phyloP scores from a whole-genome alignment of 2,113 vertebrate species.

The Noctilio leporinus region DNA sequence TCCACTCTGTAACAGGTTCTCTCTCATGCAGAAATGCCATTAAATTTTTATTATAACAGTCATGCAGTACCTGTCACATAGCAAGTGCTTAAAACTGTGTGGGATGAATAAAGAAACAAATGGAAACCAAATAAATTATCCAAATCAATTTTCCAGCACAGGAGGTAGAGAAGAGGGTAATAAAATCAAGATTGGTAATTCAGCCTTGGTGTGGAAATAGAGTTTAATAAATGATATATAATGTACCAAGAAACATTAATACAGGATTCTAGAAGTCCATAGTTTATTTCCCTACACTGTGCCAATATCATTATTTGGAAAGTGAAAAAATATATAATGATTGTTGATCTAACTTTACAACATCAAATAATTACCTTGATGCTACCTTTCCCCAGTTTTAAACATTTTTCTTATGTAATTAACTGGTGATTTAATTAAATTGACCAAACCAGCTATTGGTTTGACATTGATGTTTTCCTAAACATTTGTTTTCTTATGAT shows the following conservation, averaged over 20 bases:
- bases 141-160: conserved; percentile 5
- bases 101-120: background rate
- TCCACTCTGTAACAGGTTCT: background rate
- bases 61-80: background rate
- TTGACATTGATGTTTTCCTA: conserved; percentile 21
- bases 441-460: background rate
- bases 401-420: background rate
- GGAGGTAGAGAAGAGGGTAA: background rate
- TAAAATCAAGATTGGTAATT: background rate
- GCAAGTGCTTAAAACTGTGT: background rate
- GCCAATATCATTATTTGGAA: background rate
- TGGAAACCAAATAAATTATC: conserved; percentile 12
- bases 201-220: background rate
- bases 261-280: background rate
- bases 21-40: background rate
- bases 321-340: background rate
- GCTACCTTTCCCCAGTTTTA: background rate
- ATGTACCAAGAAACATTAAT: background rate
- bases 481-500: conserved; percentile 4
- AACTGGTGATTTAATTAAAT: conserved; percentile 32
- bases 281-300: background rate
- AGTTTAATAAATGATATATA: background rate
- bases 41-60: conserved; percentile 10
- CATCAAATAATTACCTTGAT: background rate
- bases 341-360: background rate